phyloP scores from a whole-genome alignment of 53 echinoderm and acorn worm genomes.

The Paelopatides confundens region DNA sequence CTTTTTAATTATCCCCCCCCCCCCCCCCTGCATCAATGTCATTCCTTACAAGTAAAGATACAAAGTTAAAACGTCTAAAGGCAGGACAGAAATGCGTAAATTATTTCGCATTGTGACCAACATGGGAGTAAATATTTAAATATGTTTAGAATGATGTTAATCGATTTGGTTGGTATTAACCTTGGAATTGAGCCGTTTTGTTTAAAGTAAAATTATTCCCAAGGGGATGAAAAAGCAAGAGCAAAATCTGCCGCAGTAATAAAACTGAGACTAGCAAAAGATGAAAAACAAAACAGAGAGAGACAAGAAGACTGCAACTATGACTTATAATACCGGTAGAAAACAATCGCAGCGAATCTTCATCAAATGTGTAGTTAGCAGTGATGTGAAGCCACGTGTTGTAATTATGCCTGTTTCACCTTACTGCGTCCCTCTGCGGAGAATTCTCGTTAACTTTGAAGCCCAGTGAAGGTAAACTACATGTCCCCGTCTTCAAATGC shows the following conservation, averaged over 20 bases:
- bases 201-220: constrained; percentile 6
- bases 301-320: not conserved
- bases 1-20: not conserved
- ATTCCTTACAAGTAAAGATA: not conserved
- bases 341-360: not conserved
- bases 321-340: not conserved
- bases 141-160: not conserved
- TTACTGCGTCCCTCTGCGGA: constrained; percentile 23
- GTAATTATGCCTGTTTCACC: constrained; percentile 28
- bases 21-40: not conserved
- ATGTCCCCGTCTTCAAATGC: constrained; percentile 1
- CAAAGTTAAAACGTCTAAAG: not conserved
- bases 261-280: not conserved
- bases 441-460: not conserved
- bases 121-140: constrained; percentile 45
- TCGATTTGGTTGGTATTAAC: not conserved
- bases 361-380: constrained; percentile 1
- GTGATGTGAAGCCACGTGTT: constrained; percentile 25
- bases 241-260: not conserved
- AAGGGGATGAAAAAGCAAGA: not conserved
- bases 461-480: not conserved
- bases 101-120: constrained; percentile 5
- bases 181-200: constrained; percentile 13
- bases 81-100: not conserved
- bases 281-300: not conserved